These are phyloP conservation scores for Merluccius polli DNA, from an alignment of 2,797 vertebrate species.

Conservation along the genomic window DNA sequence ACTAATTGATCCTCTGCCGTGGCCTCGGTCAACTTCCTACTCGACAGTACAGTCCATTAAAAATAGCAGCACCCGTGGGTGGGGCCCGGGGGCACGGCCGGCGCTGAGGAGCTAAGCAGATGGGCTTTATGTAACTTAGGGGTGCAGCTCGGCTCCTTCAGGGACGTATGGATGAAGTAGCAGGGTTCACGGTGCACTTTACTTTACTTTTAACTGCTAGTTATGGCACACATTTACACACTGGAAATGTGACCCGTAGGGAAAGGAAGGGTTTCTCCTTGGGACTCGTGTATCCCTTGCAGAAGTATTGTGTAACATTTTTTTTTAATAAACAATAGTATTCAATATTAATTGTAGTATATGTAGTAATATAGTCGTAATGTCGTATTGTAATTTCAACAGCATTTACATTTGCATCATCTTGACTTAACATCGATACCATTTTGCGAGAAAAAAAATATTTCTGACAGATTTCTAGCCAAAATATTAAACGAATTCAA, in stretches of 20 bases:
- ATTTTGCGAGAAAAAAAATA: background rate
- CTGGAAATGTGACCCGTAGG: background rate
- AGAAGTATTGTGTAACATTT: background rate
- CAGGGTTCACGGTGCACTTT: background rate
- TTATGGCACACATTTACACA: background rate
- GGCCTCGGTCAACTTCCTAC: background rate
- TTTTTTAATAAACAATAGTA: background rate
- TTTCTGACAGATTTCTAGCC: background rate
- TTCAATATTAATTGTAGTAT: background rate
- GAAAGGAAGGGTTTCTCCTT: background rate
- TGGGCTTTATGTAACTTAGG: conserved; percentile 68
- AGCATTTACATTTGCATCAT: background rate
- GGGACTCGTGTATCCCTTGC: background rate
- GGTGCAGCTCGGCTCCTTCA: background rate
- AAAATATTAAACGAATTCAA: background rate
- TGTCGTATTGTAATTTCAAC: too few species aligned
- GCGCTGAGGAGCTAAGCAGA: conserved; percentile 62
- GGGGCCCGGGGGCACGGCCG: conserved; percentile 7
- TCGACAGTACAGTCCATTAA: conserved; percentile 30
- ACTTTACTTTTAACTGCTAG: background rate
- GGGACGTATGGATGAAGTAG: background rate
- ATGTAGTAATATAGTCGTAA: too few species aligned
- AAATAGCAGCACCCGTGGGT: conserved; percentile 63
- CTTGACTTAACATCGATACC: background rate
- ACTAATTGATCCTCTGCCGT: conserved; percentile 31